Base-by-base conservation (phyloP, 2,888 invertebrate genomes). In the Eupithecia tripunctaria region DNA sequence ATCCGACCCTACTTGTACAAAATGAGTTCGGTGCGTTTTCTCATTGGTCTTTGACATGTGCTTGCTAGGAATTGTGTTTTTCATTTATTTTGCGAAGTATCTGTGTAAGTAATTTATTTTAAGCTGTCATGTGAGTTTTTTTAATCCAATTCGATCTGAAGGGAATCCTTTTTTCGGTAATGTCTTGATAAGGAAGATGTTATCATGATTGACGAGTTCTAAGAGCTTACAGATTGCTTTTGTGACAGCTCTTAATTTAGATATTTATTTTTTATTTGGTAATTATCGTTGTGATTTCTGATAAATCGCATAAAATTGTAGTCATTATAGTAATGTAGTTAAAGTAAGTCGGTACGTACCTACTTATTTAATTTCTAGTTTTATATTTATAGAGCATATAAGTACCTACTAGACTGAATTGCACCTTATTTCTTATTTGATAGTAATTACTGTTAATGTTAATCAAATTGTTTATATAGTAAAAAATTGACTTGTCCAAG, bases 1-100 rank as follows among this genome's bases (percentile, higher is more conserved):
- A 92, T 91, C 89, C 90, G 88, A 86, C 90, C 91, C 88, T 90
- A 91, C 88, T 89, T 91, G 89, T 91, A 87, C 80, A 84, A 89
- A 91, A 92, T 91, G 89, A 87, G 88, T 88, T 89, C 89, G 88
- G 88, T 89, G 86, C 86, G 83, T 85, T 88, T 89, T 88, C 85
- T 82, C 82, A 79, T 84, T 85, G 85, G 82, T 86, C 87, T 85
- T 88, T 86, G 84, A 84, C 84, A 85, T 84, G 86, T 82, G 82
- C 80, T 81, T 77, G 79, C 82, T 76, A 76, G 76, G 72, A 82
- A 82, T 81, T 77, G 83, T 82, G 78, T 78, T 80, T 81, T 79
- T 68, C 67, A 43, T 77, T 66, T 18, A 65, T 71, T 72, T 68
- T 25, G 78, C 78, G 76, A 79, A 75, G 79, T 80, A 80, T 76